Percentiles rank a stretch among this genome's conserved stretches.
Conservation (phyloP, 2,888 invertebrate genomes). For the Polydesmus complanatus region DNA sequence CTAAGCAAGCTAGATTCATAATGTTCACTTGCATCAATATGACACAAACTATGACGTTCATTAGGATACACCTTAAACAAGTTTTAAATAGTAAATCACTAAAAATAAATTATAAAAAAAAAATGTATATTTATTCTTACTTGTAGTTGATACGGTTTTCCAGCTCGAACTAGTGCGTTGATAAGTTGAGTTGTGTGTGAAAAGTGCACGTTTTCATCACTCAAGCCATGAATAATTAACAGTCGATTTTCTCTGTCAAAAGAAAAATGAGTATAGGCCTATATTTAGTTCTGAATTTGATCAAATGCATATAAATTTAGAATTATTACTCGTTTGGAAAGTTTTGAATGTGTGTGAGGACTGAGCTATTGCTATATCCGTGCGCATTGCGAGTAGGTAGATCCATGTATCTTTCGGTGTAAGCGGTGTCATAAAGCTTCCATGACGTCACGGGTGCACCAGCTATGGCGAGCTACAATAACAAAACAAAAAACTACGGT, state of each 20-base stretch:
- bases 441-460: conserved; percentile 97
- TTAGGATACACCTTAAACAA: conserved; percentile 68
- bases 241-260: conserved; percentile 45
- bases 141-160: conserved; percentile 90
- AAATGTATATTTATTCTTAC: conserved; percentile 28
- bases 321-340: conserved; percentile 72
- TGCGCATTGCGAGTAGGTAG: conserved; percentile 54
- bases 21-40: conserved; percentile 86
- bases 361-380: conserved; percentile 72
- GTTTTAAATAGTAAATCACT: neutral
- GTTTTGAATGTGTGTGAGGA: conserved; percentile 66
- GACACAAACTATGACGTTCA: conserved; percentile 88
- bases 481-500: neutral
- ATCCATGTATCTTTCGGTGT: conserved; percentile 96
- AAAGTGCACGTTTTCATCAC: conserved; percentile 98
- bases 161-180: conserved; percentile 74
- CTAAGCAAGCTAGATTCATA: conserved; percentile 88
- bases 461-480: conserved; percentile 58
- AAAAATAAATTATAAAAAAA: neutral
- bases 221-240: conserved; percentile 89
- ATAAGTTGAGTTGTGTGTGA: conserved; percentile 86
- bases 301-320: conserved; percentile 1
- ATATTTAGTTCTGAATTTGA: neutral
- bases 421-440: conserved; percentile 95
- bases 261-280: neutral